phyloP scores from a whole-genome alignment of 2,113 vertebrate species.

The Morphnarchus princeps region DNA sequence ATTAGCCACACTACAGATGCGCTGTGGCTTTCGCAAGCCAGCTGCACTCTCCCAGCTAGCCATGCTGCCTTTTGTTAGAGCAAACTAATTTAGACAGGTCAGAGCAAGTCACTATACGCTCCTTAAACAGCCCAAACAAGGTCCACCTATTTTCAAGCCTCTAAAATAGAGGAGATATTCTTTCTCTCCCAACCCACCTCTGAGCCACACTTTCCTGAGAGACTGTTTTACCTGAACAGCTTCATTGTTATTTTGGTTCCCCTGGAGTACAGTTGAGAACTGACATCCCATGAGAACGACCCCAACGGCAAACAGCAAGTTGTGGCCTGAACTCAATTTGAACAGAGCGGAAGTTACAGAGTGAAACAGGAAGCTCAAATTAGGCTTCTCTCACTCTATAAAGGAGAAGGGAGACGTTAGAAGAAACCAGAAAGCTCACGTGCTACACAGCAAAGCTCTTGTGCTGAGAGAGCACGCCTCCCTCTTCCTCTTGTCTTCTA shows the following conservation, averaged over 20 bases:
- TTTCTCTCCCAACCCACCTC: not conserved
- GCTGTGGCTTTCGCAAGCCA: not conserved
- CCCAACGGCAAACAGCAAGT: not conserved
- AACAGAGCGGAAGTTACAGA: slow-evolving; percentile 41
- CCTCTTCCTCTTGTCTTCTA: slow-evolving; percentile 1
- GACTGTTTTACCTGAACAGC: slow-evolving; percentile 47
- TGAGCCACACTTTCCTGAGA: not conserved
- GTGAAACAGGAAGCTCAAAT: slow-evolving; percentile 44
- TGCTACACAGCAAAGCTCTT: not conserved
- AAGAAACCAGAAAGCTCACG: slow-evolving; percentile 10
- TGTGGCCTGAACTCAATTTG: not conserved
- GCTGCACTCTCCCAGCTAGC: not conserved
- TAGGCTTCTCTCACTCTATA: slow-evolving; percentile 13
- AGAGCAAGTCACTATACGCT: not conserved
- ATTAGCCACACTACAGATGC: not conserved
- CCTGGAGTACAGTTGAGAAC: not conserved
- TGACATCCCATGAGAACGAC: not conserved
- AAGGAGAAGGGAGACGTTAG: not conserved
- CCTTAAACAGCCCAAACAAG: not conserved
- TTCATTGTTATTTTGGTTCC: slow-evolving; percentile 18
- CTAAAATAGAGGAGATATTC: not conserved
- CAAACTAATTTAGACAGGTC: not conserved
- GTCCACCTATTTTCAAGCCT: not conserved
- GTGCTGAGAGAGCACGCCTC: not conserved
- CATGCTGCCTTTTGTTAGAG: not conserved